Conservation (phyloP, 2,888 invertebrate genomes). For the Cantharis flavilabris region DNA sequence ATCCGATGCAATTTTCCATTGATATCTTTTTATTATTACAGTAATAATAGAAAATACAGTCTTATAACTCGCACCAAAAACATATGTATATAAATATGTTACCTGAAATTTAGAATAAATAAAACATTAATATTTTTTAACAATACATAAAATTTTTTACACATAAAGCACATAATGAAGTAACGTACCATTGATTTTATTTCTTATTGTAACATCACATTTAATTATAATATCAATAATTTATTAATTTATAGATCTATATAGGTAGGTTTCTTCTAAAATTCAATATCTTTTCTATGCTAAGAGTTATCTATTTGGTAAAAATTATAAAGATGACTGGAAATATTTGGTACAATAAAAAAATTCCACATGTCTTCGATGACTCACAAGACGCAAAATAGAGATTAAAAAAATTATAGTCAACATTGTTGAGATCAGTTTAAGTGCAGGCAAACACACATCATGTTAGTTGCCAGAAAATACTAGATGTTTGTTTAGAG, state of each 20-base stretch:
- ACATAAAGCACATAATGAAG: slow-evolving; percentile 29
- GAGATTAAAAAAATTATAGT: too few species aligned
- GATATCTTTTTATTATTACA: neutral
- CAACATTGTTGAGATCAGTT: too few species aligned
- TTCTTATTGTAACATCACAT: slow-evolving; percentile 39
- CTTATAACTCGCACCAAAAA: neutral
- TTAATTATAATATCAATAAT: slow-evolving; percentile 28
- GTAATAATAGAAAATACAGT: neutral
- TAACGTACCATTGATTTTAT: slow-evolving; percentile 26
- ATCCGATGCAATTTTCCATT: neutral
- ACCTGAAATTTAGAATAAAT: neutral
- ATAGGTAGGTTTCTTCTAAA: slow-evolving; percentile 2
- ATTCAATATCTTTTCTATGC: neutral
- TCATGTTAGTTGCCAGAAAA: too few species aligned
- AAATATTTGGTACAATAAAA: neutral
- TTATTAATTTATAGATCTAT: slow-evolving; percentile 23
- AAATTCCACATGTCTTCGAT: neutral
- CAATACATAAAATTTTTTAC: slow-evolving; percentile 29
- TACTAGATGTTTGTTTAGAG: too few species aligned
- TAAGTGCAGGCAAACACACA: too few species aligned
- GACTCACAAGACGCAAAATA: neutral
- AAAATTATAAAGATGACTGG: neutral
- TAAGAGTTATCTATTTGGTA: neutral
- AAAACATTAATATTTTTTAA: slow-evolving; percentile 4
- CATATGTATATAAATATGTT: neutral